These are phyloP conservation scores for Catocala sponsa DNA, from an alignment of 2,888 invertebrate genomes.

Conservation along the genomic window DNA sequence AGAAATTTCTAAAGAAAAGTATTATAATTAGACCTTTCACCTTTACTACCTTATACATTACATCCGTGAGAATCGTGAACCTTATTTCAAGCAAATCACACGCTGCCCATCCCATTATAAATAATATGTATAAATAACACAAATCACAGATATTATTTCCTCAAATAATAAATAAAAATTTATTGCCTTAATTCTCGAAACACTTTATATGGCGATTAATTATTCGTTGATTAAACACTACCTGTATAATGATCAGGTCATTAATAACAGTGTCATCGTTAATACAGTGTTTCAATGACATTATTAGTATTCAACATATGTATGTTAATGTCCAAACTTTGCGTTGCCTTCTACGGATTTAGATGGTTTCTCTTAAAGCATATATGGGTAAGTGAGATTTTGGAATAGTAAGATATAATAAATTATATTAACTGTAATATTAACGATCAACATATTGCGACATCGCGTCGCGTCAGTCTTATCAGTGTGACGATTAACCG, in stretches of 20 bases:
- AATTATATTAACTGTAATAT: not conserved
- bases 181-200: constrained; percentile 36
- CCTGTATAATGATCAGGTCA: constrained; percentile 24
- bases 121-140: constrained; percentile 2
- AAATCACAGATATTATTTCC: constrained; percentile 32
- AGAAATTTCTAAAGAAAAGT: too few species aligned
- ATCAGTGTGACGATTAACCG: too few species aligned
- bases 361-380: constrained; percentile 11
- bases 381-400: constrained; percentile 8
- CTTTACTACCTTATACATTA: too few species aligned
- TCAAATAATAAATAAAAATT: constrained; percentile 30
- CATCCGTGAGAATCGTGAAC: constrained; percentile 2
- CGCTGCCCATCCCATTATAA: not conserved
- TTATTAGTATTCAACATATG: constrained; percentile 44
- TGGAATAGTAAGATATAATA: not conserved
- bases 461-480: too few species aligned
- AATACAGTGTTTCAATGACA: constrained; percentile 37
- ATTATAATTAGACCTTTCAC: too few species aligned
- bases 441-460: too few species aligned
- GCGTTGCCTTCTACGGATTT: constrained; percentile 38
- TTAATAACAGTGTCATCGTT: constrained; percentile 38
- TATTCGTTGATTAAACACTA: constrained; percentile 44
- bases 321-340: constrained; percentile 36
- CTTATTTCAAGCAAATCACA: not conserved
- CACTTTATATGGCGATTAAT: constrained; percentile 48